Conservation (phyloP, 2,797 vertebrate genomes). For the Scyliorhinus canicula region DNA sequence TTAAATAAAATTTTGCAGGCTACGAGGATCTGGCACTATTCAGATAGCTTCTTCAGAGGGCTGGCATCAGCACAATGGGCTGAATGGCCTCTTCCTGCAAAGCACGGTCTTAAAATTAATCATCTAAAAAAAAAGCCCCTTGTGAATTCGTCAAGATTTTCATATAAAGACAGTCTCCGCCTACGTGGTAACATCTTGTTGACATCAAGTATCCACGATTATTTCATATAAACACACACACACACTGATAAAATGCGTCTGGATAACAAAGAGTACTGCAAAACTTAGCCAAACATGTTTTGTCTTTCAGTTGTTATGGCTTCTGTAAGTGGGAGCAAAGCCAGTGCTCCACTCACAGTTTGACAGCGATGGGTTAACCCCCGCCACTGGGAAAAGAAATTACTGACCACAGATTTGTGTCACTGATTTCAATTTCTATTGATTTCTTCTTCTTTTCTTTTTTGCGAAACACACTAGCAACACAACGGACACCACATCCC, state of each 20-base stretch:
- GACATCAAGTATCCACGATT: background rate
- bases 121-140: background rate
- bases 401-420: background rate
- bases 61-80: background rate
- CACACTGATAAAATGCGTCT: background rate
- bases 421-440: background rate
- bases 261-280: too few species aligned
- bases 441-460: background rate
- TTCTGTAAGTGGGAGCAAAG: background rate
- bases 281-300: background rate
- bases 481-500: background rate
- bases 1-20: background rate
- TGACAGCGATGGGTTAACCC: background rate
- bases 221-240: background rate
- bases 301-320: constrained; percentile 3
- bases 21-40: background rate
- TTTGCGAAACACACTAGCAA: background rate
- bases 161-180: background rate
- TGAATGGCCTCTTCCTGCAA: background rate
- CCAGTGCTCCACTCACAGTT: background rate
- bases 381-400: background rate
- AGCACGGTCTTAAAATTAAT: background rate
- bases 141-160: too few species aligned
- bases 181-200: too few species aligned
- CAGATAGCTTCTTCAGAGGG: background rate